Base-by-base conservation (phyloP, 2,113 vertebrate genomes). In the Pygoscelis adeliae region DNA sequence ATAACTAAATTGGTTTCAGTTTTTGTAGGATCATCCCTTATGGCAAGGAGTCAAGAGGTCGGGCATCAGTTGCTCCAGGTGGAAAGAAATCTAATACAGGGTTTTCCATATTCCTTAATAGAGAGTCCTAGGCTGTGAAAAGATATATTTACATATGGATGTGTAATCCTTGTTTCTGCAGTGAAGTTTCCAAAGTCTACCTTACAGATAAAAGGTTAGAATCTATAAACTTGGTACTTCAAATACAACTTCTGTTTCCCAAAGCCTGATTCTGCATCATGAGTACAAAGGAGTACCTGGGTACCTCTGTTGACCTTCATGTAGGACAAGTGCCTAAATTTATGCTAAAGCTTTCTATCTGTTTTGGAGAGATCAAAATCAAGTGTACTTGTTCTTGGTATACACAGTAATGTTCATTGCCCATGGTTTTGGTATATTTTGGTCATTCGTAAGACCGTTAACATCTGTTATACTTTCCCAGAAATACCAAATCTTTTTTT, bases 11-110 rank as follows among this genome's bases (percentile, higher is more conserved):
- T 36, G 32, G 18, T 91, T 96, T 91, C 78, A 77, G 89, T 93
- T 96, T 94, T 92, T 95, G 56, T 96, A 85, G 76, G 84, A 58
- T 94, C 82, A 88, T 93, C 50, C 79, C 20, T 82, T 59, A 86
- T 32, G 74, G 59, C 46, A 52, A 32, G 38, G 88, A 93, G 42
- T 82, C 73, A 89, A 69, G 78, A 79, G 66, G 47, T 69, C 4
- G 2, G 55, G 53, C 73, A 85, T 85, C 44, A 26, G 23, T 82
- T 85, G 53, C 42, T 89, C 22, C 30, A 38, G n/a, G 59, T 96
- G 72, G 91, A 95, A 94, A 80, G 61, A 95, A 95, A 72, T 70
- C 16, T 66, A 65, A 55, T 90, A 77, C 38, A 55, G 21, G 9
- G 30, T 87, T 91, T 94, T 85, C 38, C 38, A 3, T 95, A 17